phyloP scores from a whole-genome alignment of 2,797 vertebrate species.

The Scomberomorus guttatus region DNA sequence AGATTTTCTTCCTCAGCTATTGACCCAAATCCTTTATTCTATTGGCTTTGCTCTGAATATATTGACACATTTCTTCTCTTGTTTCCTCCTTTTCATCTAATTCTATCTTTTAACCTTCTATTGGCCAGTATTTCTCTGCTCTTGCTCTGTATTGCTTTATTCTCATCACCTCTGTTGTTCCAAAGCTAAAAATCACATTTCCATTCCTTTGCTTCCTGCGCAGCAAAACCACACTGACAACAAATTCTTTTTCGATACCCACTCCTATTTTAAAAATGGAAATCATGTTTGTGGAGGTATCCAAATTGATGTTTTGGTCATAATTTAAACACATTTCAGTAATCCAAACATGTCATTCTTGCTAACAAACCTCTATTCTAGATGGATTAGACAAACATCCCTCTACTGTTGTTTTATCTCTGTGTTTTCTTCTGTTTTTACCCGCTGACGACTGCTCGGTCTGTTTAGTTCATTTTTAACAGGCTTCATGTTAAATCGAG shows the following conservation, averaged over 20 bases:
- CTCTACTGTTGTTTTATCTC: slow-evolving; percentile 20
- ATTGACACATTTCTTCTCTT: slow-evolving; percentile 42
- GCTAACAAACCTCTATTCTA: not conserved
- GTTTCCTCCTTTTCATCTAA: slow-evolving; percentile 16
- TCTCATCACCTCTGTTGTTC: not conserved
- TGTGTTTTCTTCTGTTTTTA: slow-evolving; percentile 31
- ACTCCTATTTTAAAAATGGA: not conserved
- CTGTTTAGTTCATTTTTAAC: slow-evolving; percentile 47
- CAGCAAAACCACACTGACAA: not conserved
- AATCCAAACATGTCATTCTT: slow-evolving; percentile 1
- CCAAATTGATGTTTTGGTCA: not conserved
- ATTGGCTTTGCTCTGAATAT: slow-evolving; percentile 41
- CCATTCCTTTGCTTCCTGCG: not conserved
- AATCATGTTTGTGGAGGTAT: slow-evolving; percentile 5
- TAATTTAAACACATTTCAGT: not conserved
- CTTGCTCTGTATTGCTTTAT: slow-evolving; percentile 17
- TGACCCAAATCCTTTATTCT: slow-evolving; percentile 48
- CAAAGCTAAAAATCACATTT: slow-evolving; percentile 3
- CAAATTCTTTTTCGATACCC: not conserved
- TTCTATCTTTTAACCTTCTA: not conserved
- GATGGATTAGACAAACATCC: slow-evolving; percentile 11
- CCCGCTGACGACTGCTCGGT: slow-evolving; percentile 4
- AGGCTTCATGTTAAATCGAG: slow-evolving; percentile 45
- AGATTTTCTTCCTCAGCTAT: slow-evolving; percentile 46
- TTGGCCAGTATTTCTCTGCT: slow-evolving; percentile 23